Evolutionary conservation across 1,140 invertebrate genomes (phyloP).

Genomic region (Drosophila ironensis): DNA sequence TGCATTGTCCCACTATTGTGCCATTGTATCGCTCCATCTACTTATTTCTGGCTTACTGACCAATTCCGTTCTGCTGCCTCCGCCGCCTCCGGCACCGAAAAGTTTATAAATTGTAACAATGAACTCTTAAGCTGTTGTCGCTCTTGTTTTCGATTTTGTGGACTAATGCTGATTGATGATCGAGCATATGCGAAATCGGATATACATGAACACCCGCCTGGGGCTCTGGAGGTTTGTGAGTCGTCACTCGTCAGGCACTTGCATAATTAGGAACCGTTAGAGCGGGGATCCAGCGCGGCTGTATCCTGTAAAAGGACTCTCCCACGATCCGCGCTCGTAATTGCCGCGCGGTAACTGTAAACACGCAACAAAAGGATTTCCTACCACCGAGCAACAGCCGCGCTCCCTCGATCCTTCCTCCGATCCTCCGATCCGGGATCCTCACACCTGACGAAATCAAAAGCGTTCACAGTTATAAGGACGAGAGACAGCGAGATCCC

Average conservation of each 20-base stretch:
- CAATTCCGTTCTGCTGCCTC: slow-evolving; percentile 21
- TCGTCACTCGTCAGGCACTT: slow-evolving; percentile 41
- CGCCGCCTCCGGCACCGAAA: slow-evolving; percentile 31
- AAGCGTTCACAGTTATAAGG: slow-evolving; percentile 70
- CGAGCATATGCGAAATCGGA: slow-evolving; percentile 55
- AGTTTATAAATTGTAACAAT: slow-evolving; percentile 73
- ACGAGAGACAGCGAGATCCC: slow-evolving; percentile 19
- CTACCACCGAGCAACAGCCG: slow-evolving; percentile 29
- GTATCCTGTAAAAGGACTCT: slow-evolving; percentile 66
- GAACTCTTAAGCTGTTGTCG: slow-evolving; percentile 79
- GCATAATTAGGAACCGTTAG: slow-evolving; percentile 73
- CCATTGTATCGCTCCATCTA: slow-evolving; percentile 12
- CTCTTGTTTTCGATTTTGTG: slow-evolving; percentile 65
- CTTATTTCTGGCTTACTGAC: slow-evolving; percentile 25
- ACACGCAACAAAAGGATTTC: slow-evolving; percentile 74
- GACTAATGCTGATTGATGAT: slow-evolving; percentile 77
- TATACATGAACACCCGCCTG: slow-evolving; percentile 7
- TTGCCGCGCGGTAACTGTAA: slow-evolving; percentile 68
- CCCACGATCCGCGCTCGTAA: slow-evolving; percentile 59
- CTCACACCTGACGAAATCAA: slow-evolving; percentile 75
- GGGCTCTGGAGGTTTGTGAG: neutral
- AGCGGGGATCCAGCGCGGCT: slow-evolving; percentile 8
- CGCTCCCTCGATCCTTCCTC: no score
- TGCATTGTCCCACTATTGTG: slow-evolving; percentile 34
- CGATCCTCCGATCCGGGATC: no score